Conservation (phyloP, 2,113 vertebrate species). For the Sula dactylatra region DNA sequence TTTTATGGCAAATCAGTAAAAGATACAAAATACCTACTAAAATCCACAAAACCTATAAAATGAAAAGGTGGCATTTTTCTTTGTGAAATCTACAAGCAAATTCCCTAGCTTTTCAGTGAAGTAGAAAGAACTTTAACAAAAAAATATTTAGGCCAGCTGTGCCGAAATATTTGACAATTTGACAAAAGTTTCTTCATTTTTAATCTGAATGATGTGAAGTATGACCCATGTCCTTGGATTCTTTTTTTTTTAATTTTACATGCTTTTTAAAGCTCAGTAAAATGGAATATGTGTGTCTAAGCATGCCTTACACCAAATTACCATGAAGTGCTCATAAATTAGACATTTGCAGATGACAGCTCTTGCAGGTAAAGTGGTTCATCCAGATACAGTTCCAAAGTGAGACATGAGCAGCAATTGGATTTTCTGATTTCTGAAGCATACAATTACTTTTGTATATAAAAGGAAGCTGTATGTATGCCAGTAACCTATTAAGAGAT, state of each 20-base stretch:
- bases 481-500: neutral
- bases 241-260: neutral
- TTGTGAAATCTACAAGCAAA: neutral
- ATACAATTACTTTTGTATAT: neutral
- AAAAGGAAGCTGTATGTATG: neutral
- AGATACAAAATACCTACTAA: neutral
- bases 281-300: neutral
- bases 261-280: neutral
- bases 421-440: slow-evolving; percentile 9
- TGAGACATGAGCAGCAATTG: neutral
- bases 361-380: neutral
- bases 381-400: neutral
- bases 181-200: neutral
- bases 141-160: neutral
- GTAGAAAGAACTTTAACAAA: neutral
- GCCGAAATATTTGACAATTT: neutral
- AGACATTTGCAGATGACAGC: neutral
- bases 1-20: neutral
- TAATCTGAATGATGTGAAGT: neutral
- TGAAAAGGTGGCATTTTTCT: neutral
- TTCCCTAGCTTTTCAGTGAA: neutral
- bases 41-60: neutral
- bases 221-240: neutral
- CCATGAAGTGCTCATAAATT: neutral
- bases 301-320: neutral